Percentiles rank a stretch among this genome's conserved stretches.
These are phyloP conservation scores for Tadarida brasiliensis DNA, from an alignment of 2,797 vertebrate genomes.

Conservation along the genomic window DNA sequence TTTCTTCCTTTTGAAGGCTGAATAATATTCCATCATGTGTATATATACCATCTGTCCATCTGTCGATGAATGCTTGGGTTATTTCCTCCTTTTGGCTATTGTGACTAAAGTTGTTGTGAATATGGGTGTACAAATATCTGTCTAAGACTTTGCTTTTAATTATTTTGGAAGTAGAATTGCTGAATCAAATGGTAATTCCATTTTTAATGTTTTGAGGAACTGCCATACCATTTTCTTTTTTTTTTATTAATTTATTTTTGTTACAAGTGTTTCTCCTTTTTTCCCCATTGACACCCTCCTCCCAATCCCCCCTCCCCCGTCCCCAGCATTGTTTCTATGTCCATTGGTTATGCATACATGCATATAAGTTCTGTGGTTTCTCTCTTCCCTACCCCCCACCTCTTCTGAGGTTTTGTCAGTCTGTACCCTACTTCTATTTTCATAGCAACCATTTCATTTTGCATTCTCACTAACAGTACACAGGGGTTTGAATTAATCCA, in stretches of 20 bases:
- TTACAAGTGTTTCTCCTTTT: too few relatives aligned
- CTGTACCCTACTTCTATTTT: background rate
- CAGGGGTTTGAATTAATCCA: background rate
- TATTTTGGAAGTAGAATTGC: background rate
- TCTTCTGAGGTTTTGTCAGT: too few relatives aligned
- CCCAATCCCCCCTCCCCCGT: too few relatives aligned
- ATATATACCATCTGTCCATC: background rate
- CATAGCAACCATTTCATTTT: background rate
- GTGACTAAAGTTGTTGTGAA: background rate
- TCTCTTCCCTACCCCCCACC: too few relatives aligned
- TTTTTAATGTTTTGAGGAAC: slow-evolving; percentile 25
- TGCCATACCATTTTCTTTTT: background rate
- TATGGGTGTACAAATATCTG: background rate
- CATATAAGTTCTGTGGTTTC: too few relatives aligned
- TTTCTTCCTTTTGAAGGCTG: background rate
- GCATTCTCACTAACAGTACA: background rate
- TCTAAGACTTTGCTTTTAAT: background rate
- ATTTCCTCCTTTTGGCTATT: background rate
- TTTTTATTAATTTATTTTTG: too few relatives aligned
- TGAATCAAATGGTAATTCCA: background rate
- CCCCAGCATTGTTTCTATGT: too few relatives aligned
- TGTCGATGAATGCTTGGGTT: background rate
- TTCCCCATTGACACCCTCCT: too few relatives aligned
- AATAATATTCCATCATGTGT: background rate
- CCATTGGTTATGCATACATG: too few relatives aligned